A percentile compares a stretch with the other conserved stretches of the same genome.
phyloP scores from a whole-genome alignment of 2,797 vertebrate genomes.

The Falco naumanni region DNA sequence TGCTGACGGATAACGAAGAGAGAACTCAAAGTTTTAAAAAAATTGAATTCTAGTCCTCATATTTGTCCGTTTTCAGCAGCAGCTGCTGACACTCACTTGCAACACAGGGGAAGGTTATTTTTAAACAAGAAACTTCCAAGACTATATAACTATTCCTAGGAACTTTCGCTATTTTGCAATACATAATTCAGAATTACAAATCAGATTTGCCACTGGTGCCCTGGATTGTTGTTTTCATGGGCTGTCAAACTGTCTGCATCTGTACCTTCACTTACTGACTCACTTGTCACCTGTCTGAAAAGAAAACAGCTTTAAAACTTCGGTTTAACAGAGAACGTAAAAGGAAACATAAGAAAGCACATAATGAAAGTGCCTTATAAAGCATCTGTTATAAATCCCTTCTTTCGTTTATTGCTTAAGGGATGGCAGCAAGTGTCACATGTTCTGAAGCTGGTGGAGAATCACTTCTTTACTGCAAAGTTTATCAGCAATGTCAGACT shows the following conservation, averaged over 20 bases:
- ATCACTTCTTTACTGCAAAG: neutral
- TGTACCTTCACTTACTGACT: neutral
- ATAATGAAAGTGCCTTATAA: slow-evolving; percentile 13
- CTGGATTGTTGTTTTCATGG: neutral
- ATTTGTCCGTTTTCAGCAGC: neutral
- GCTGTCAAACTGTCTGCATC: slow-evolving; percentile 12
- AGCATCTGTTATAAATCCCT: neutral
- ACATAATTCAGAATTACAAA: slow-evolving; percentile 6
- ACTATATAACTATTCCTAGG: neutral
- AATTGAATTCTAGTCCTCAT: neutral
- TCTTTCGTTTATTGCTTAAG: neutral
- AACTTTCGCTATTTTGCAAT: neutral
- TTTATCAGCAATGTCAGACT: neutral
- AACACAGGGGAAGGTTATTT: neutral
- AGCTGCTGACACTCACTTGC: neutral
- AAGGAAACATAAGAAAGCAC: slow-evolving; percentile 11
- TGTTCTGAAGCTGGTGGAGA: neutral
- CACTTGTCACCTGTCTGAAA: neutral
- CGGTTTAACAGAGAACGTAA: neutral
- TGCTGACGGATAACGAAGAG: neutral
- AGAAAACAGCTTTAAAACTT: slow-evolving; percentile 12
- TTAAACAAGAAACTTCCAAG: neutral
- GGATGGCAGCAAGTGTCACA: neutral
- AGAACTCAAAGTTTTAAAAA: neutral
- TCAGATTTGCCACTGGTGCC: neutral